A percentile compares a stretch with the other conserved stretches of the same genome.
Conservation (phyloP, 2,797 vertebrate species). For the Chromobotia macracanthus region DNA sequence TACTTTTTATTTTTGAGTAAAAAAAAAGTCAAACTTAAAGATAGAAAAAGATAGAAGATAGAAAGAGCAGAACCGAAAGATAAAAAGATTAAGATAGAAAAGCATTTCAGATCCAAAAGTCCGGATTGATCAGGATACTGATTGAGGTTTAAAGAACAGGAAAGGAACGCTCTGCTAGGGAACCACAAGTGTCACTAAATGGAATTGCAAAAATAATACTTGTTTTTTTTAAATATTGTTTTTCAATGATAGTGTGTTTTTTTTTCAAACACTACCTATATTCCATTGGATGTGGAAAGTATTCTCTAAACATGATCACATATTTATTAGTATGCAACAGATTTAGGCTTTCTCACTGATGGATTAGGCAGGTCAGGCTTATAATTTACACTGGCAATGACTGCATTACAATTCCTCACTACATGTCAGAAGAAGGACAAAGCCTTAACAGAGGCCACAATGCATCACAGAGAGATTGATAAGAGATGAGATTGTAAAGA, state of each 20-base stretch:
- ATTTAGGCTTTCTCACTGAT: not conserved
- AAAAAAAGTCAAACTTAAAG: too few relatives aligned
- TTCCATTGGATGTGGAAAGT: too few relatives aligned
- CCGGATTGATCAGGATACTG: conserved; percentile 20
- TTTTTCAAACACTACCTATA: too few relatives aligned
- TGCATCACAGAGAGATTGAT: conserved; percentile 25
- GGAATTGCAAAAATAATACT: too few relatives aligned
- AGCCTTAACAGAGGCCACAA: not conserved
- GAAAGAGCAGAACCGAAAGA: too few relatives aligned
- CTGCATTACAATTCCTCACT: conserved; percentile 2
- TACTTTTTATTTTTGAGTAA: not conserved
- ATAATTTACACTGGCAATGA: conserved; percentile 19
- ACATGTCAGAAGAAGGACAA: not conserved
- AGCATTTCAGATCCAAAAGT: conserved; percentile 13
- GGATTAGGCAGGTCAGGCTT: not conserved
- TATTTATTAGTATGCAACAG: conserved; percentile 11
- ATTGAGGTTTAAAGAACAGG: conserved; percentile 28
- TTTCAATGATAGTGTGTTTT: too few relatives aligned
- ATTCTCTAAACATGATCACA: not conserved
- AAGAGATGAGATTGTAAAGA: conserved; percentile 18
- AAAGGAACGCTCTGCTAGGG: not conserved
- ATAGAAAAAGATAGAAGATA: too few relatives aligned
- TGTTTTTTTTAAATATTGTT: too few relatives aligned
- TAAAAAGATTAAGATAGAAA: too few relatives aligned
- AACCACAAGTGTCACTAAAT: too few relatives aligned